Conservation (phyloP, 2,797 vertebrate species). For the Pachyuromys duprasi region DNA sequence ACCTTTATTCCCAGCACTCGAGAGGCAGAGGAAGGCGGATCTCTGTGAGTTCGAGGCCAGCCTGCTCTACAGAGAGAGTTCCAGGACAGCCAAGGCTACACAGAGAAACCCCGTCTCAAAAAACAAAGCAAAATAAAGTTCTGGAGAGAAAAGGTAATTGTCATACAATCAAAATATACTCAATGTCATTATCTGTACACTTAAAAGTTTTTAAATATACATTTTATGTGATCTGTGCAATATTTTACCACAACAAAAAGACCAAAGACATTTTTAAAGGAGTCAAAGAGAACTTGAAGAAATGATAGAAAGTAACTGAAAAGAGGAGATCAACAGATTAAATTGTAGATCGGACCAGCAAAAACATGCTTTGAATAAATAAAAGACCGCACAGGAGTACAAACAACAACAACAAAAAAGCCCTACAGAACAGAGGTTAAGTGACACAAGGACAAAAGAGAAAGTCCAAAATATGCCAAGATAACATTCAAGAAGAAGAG, state of each 20-base stretch:
- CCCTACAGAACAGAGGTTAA: not conserved
- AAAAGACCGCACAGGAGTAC: not conserved
- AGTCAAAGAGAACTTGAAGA: not conserved
- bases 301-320: conserved; percentile 13
- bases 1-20: not conserved
- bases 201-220: conserved; percentile 3
- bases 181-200: not conserved
- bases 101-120: not conserved
- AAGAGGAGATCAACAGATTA: not conserved
- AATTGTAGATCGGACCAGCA: not conserved
- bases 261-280: not conserved
- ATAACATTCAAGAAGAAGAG: not conserved
- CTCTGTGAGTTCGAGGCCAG: not conserved
- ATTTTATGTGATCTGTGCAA: not conserved
- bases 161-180: not conserved
- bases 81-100: not conserved
- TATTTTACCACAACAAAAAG: conserved; percentile 4
- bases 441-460: not conserved
- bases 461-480: not conserved
- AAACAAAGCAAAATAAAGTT: not conserved
- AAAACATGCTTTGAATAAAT: conserved; percentile 22
- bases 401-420: not conserved
- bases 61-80: not conserved
- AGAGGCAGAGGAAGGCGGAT: not conserved
- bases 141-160: not conserved